Conservation (phyloP, 2,888 invertebrate genomes). For the Malacosoma neustria region DNA sequence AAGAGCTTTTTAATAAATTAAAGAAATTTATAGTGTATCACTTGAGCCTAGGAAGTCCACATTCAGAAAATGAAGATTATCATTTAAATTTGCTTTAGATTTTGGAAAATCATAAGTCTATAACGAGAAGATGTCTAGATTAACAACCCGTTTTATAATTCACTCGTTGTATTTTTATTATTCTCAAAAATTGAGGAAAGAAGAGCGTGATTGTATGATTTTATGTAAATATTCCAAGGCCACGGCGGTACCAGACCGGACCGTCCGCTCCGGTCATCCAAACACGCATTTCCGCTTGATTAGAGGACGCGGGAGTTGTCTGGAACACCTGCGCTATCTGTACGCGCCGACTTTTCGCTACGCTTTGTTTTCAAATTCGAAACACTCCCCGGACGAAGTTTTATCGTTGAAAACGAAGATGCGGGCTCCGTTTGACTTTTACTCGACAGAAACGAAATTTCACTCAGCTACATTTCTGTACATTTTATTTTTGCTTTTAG, state of each 20-base stretch:
- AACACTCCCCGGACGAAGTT: slow-evolving; percentile 44
- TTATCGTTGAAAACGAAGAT: slow-evolving; percentile 48
- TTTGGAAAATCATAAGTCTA: too few relatives aligned
- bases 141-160: too few relatives aligned
- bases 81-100: too few relatives aligned
- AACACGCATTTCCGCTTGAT: slow-evolving; percentile 70
- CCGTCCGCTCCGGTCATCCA: slow-evolving; percentile 34
- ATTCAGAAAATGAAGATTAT: too few relatives aligned
- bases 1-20: too few relatives aligned
- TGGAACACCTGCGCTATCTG: slow-evolving; percentile 59
- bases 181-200: too few relatives aligned
- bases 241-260: slow-evolving; percentile 24
- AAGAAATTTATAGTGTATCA: too few relatives aligned
- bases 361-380: slow-evolving; percentile 57
- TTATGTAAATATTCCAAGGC: slow-evolving; percentile 13
- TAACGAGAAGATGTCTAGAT: too few relatives aligned
- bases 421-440: slow-evolving; percentile 51
- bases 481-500: slow-evolving; percentile 9
- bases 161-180: too few relatives aligned
- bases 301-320: slow-evolving; percentile 53
- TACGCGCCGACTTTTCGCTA: slow-evolving; percentile 43
- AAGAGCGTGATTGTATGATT: too few relatives aligned
- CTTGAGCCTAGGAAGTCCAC: too few relatives aligned
- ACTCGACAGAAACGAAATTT: slow-evolving; percentile 27
- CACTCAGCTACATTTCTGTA: slow-evolving; percentile 18